Evolutionary conservation across 1,140 invertebrate genomes (phyloP), one percentile per base, ranked within the genome.

Genomic region (Tribolium castaneum): DNA sequence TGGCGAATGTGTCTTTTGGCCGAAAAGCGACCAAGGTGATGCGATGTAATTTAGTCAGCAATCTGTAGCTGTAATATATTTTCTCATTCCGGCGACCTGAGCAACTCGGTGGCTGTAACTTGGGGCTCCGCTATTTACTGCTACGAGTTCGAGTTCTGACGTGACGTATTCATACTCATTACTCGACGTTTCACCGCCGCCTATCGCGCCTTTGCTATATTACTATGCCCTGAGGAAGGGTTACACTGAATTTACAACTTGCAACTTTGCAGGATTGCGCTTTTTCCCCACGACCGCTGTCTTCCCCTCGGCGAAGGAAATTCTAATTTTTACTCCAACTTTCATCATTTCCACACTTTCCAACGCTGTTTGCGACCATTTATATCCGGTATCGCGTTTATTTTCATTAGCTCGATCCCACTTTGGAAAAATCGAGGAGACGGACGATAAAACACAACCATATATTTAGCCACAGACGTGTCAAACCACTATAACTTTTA

Each of bases 91-190:
- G 77, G 13, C 71, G 70, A 80, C 76, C 76, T 71, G 45, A 75
- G 81, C 77, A 78, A 73, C 72, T 78, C 80, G 78, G 78, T 76
- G 51, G 78, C 71, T 25, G 70, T 59, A 76, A 80, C 70, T 82
- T 72, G 78, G 75, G 75, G 72, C 71, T 75, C 71, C 77, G 78
- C 78, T 84, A 85, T 84, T 85, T 84, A 85, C 82, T 81, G 77
- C 82, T 78, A 75, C 49, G 72, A 81, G 82, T 84, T 83, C 80
- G 78, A 82, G 79, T 80, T 75, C 78, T 81, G 82, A 85, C 84
- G 80, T 85, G 83, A 85, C 82, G 80, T 85, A 85, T 85, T 84
- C 84, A 82, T 82, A 81, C 82, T 85, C 83, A 85, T 85, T 85
- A 85, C 81, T 84, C 82, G 80, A 81, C 80, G 81, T 82, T 85